Conservation (phyloP, 1,140 invertebrate genomes). For the Phthorimaea operculella region DNA sequence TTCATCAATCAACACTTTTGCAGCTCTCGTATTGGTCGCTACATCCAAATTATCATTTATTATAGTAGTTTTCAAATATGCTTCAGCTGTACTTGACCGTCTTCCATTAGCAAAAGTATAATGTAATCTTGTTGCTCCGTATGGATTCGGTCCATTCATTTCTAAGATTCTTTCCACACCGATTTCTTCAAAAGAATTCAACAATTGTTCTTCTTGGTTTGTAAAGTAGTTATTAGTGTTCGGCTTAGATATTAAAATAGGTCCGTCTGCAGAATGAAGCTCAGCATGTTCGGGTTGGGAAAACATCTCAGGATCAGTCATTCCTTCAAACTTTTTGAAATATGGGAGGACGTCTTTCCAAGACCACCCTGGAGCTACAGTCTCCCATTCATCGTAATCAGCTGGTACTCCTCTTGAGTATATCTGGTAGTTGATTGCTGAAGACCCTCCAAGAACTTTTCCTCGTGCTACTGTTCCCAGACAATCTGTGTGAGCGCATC, state of each 20-base stretch:
- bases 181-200: conserved; percentile 43
- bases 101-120: conserved; percentile 72
- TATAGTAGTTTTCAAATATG: conserved; percentile 69
- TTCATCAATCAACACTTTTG: conserved; percentile 75
- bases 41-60: conserved; percentile 68
- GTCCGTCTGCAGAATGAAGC: conserved; percentile 43
- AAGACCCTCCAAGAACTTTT: conserved; percentile 76
- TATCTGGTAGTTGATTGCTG: conserved; percentile 81
- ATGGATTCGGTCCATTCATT: conserved; percentile 38
- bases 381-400: conserved; percentile 80
- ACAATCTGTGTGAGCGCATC: conserved; percentile 26
- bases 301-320: conserved; percentile 39
- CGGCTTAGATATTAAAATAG: conserved; percentile 40
- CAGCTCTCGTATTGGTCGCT: conserved; percentile 46
- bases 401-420: conserved; percentile 80
- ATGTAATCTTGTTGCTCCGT: conserved; percentile 50
- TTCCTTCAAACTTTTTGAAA: conserved; percentile 51
- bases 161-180: conserved; percentile 41
- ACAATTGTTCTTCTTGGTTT: conserved; percentile 27
- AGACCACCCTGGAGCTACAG: conserved; percentile 75
- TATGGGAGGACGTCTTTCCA: conserved; percentile 74
- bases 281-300: conserved; percentile 28
- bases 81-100: conserved; percentile 72
- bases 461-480: conserved; percentile 41
- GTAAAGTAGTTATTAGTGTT: conserved; percentile 25